Evolutionary conservation across 1,140 invertebrate genomes (phyloP), one percentile per base, ranked within the genome.

Genomic region (Drosophila serrata): DNA sequence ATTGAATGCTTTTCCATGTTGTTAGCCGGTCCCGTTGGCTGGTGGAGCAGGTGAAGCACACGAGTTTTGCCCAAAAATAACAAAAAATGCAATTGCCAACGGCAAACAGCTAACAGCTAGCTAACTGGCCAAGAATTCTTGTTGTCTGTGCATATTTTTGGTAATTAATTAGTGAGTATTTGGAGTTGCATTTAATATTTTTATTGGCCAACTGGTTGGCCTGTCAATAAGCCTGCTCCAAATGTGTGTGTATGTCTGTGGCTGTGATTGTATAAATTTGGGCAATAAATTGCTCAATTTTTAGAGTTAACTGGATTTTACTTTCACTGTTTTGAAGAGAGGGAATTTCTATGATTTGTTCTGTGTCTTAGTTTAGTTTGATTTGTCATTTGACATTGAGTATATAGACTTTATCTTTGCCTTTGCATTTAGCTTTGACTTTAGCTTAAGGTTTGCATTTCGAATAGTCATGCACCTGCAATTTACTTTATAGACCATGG

Each of bases 401-500:
- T 42, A 73, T 61, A 6, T 29, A 6, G 12, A 12, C 45, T 48
- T n/a, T 48, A 9, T 11, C 27, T 49, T 19, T 31, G 27, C 46
- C n/a, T 48, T 48, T 49, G 46, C 46, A 49, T 49, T 63, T 29
- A 60, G 68, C 65, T 51, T 39, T 40, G 35, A 39, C 51, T 70
- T 68, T 42, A 27, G 7, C 19, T 17, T 49, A 27, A n/a, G 59
- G 72, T 63, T 59, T 29, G 78, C 81, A 84, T 72, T 91, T 84
- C 88, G 76, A 90, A 82, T 87, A 92, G 87, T 92, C 91, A 92
- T 92, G 91, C 91, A 92, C 91, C 91, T 92, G 91, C 91, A 92
- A 92, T 92, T 92, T 92, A 91, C 91, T 87, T 91, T 92, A 92
- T 92, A 92, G 87, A 92, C 91, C 91, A 91, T 92, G 87, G 90